Base-by-base conservation (phyloP, 2,888 invertebrate species). In the Palloptera scutellata region DNA sequence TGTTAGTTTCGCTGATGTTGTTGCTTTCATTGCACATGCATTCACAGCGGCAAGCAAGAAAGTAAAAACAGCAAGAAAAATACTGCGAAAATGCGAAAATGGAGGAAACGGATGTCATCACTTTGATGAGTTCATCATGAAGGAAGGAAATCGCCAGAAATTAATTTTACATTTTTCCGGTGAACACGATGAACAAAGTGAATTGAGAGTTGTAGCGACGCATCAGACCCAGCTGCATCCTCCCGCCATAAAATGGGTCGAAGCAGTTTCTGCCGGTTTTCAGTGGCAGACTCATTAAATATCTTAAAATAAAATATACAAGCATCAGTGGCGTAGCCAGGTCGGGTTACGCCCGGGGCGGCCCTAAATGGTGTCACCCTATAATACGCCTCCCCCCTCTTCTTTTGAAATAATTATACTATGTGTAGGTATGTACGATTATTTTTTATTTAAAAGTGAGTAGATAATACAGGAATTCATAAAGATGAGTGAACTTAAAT, bases 131-230 rank as follows among this genome's bases (percentile, higher is more conserved):
- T 75, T 73, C 73, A 73, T 76, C 71, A 71, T 71, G 70, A 61
- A 71, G 75, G 74, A 74, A 74, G 72, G 73, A 74, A 76, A 75
- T 72, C 73, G 73, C 73, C 72, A 69, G 73, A 76, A 75, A 76
- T 76, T 75, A 74, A 73, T 76, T 76, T 76, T 73, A 69, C 65
- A 73, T 70, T 74, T 75, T 72, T 70, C 70, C 70, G 68, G 69
- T 42, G 19, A 1, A 17, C 20, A 20, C 13, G 19, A 42, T n/a
- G 42, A 9, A 42, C 42, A 13, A 53, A 53, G 20, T 42, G 15
- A 17, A 19, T 61, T 41, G 53, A 15, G 61, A 20, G 11, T 30
- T 4, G 20, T 13, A 13, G 42, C 42, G 42, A 15, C 48, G 51
- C 45, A 6, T 48, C 52, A 13, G 19, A 41, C n/a, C 3, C 20